Evolutionary conservation across 2,888 invertebrate species (phyloP).

Genomic region (Pachliopta kotzebuea): DNA sequence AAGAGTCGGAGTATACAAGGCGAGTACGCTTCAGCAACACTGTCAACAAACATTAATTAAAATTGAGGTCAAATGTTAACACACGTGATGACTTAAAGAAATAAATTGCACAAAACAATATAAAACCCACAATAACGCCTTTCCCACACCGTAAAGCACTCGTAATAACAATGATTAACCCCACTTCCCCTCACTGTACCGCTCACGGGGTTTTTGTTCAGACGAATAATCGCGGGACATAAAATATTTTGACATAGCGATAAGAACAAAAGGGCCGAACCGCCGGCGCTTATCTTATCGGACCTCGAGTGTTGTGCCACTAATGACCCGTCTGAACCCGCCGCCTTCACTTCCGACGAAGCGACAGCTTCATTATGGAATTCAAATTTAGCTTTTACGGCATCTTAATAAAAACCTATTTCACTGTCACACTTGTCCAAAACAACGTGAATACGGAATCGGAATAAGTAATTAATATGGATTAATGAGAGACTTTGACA

Average conservation of each 20-base stretch:
- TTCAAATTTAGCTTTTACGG: constrained; percentile 20
- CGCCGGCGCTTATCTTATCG: constrained; percentile 65
- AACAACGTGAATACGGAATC: background rate
- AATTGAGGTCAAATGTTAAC: no score
- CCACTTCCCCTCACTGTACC: constrained; percentile 6
- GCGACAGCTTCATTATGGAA: constrained; percentile 61
- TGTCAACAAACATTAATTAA: no score
- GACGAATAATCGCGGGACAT: constrained; percentile 59
- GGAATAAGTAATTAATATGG: constrained; percentile 4
- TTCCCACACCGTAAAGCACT: constrained; percentile 28
- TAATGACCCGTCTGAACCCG: constrained; percentile 60
- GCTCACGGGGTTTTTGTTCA: constrained; percentile 35
- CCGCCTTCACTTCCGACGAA: constrained; percentile 47
- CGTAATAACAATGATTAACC: constrained; percentile 24
- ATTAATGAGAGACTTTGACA: background rate
- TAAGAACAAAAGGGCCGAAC: constrained; percentile 68
- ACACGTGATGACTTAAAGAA: no score
- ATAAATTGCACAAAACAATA: background rate
- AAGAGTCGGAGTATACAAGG: no score
- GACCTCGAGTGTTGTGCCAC: constrained; percentile 54
- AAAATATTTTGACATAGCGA: constrained; percentile 74
- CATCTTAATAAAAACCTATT: constrained; percentile 16
- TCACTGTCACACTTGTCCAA: constrained; percentile 4
- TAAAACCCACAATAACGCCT: constrained; percentile 25
- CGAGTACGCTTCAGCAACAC: no score